Conservation (phyloP, 2,888 invertebrate genomes). For the Polia nebulosa region DNA sequence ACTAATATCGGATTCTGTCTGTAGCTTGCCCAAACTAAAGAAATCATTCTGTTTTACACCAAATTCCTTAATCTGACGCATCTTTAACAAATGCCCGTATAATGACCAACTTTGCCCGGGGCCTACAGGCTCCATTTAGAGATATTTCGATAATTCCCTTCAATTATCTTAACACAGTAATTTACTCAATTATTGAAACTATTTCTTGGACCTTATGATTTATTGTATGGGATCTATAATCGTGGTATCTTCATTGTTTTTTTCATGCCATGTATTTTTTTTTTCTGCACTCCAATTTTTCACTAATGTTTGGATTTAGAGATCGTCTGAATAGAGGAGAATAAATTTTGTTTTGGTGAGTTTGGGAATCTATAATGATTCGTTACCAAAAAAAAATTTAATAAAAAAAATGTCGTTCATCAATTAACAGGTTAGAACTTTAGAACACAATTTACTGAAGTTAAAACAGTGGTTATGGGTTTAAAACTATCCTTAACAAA, state of each 20-base stretch:
- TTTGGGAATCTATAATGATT: too few species aligned
- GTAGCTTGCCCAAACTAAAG: neutral
- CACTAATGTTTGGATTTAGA: too few species aligned
- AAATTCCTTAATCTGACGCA: slow-evolving; percentile 24
- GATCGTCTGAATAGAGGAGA: too few species aligned
- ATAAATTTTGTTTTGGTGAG: too few species aligned
- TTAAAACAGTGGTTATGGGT: too few species aligned
- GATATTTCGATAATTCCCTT: slow-evolving; percentile 47
- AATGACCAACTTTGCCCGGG: slow-evolving; percentile 47
- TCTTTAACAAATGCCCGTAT: slow-evolving; percentile 45
- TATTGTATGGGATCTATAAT: slow-evolving; percentile 32
- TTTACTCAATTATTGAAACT: slow-evolving; percentile 53
- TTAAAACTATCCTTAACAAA: too few species aligned
- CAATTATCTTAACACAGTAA: slow-evolving; percentile 53
- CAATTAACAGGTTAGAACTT: too few species aligned
- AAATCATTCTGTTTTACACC: neutral
- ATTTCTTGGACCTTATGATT: slow-evolving; percentile 51
- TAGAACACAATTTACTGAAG: too few species aligned
- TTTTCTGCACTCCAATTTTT: neutral
- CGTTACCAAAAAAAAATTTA: too few species aligned
- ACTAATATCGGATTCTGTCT: neutral
- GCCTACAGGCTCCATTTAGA: slow-evolving; percentile 41
- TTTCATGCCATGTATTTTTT: too few species aligned
- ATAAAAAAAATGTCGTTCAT: too few species aligned
- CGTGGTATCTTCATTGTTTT: neutral